Conservation (phyloP, 2,113 vertebrate genomes). For the Cromileptes altivelis region DNA sequence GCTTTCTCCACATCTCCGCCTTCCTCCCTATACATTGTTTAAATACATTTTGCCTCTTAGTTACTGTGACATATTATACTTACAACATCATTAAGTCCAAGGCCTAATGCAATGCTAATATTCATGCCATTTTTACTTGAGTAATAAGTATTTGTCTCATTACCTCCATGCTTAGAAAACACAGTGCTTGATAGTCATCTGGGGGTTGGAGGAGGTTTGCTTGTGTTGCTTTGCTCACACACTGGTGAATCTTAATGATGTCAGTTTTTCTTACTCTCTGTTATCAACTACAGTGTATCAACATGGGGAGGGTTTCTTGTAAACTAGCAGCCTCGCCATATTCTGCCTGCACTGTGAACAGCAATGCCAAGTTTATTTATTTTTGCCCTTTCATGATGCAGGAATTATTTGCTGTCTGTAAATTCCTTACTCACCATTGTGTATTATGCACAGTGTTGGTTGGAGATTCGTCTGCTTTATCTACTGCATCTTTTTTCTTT, state of each 20-base stretch:
- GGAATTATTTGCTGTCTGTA: conserved; percentile 41
- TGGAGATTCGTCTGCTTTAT: background rate
- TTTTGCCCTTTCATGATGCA: conserved; percentile 23
- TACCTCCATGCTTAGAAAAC: conserved; percentile 76
- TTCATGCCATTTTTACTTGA: conserved; percentile 78
- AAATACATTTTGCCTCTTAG: conserved; percentile 56
- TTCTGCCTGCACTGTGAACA: conserved; percentile 42
- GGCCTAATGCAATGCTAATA: conserved; percentile 74
- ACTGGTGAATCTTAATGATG: conserved; percentile 79
- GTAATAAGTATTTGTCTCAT: conserved; percentile 82
- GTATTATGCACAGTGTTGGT: background rate
- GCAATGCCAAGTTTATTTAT: conserved; percentile 41
- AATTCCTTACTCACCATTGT: conserved; percentile 12
- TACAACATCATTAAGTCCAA: conserved; percentile 76
- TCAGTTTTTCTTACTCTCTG: conserved; percentile 73
- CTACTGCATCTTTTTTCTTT: background rate
- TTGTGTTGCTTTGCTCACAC: conserved; percentile 71
- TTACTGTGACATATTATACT: conserved; percentile 71
- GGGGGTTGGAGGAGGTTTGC: conserved; percentile 67
- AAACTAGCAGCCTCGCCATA: conserved; percentile 43
- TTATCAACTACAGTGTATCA: conserved; percentile 64
- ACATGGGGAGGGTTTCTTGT: conserved; percentile 45
- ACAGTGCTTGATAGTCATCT: conserved; percentile 74
- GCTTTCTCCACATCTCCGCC: conserved; percentile 21
- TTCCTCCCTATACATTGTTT: conserved; percentile 35